Evolutionary conservation across 2,113 vertebrate genomes (phyloP).

Genomic region (Macrotis lagotis): DNA sequence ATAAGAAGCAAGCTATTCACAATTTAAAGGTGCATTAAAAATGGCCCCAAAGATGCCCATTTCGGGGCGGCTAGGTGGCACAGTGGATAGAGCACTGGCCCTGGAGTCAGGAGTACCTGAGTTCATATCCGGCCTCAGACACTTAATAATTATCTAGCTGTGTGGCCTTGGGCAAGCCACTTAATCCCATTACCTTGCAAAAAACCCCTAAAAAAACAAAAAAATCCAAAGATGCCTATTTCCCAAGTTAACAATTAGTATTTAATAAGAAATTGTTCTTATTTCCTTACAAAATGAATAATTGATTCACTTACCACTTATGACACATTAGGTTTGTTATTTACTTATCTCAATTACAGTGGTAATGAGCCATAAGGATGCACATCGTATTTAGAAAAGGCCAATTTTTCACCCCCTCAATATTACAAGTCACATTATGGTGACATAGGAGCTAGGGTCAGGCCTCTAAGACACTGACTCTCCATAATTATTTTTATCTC

Average conservation of each 20-base stretch:
- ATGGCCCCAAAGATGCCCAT: neutral
- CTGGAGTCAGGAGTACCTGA: no score
- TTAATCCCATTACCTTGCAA: no score
- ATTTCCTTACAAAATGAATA: neutral
- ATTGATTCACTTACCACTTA: neutral
- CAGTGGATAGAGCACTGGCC: no score
- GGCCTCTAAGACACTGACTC: neutral
- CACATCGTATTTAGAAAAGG: neutral
- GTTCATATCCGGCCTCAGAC: no score
- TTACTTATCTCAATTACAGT: rapidly evolving
- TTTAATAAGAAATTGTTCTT: neutral
- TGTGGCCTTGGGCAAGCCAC: no score
- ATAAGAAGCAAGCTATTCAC: neutral
- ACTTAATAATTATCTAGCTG: no score
- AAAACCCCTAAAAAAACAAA: no score
- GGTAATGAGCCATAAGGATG: neutral
- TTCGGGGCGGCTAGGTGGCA: no score
- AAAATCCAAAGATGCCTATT: constrained; percentile 1
- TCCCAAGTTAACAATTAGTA: neutral
- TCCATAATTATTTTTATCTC: neutral
- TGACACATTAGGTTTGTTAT: neutral
- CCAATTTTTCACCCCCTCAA: neutral
- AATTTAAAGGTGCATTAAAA: constrained; percentile 1
- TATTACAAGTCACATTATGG: neutral
- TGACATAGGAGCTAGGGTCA: neutral